Evolutionary conservation across 92 coral and sea anemone genomes (phyloP).

Genomic region (Scolanthus callimorphus): DNA sequence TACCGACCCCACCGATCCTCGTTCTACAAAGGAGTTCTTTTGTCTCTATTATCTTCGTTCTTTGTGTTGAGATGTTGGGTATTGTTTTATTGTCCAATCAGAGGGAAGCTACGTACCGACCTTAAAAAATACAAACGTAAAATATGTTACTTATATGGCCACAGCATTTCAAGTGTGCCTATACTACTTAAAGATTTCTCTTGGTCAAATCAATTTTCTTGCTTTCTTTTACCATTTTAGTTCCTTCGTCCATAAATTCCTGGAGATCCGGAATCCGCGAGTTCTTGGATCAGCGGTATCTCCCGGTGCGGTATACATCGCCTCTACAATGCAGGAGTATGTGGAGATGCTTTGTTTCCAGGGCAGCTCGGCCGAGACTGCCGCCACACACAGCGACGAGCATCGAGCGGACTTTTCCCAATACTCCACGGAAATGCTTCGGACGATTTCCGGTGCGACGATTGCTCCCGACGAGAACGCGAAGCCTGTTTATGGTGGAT

Average conservation of each 20-base stretch:
- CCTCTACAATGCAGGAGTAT: constrained; percentile 82
- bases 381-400: constrained; percentile 69
- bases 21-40: too few species aligned
- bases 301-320: constrained; percentile 90
- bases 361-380: constrained; percentile 67
- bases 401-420: constrained; percentile 56
- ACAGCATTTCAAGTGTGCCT: too few species aligned
- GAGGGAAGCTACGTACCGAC: too few species aligned
- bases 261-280: constrained; percentile 91
- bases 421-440: constrained; percentile 32
- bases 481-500: neutral
- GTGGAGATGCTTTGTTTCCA: constrained; percentile 94
- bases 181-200: too few species aligned
- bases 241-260: constrained; percentile 85
- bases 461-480: constrained; percentile 43
- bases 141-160: too few species aligned
- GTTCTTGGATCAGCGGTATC: constrained; percentile 92
- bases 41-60: too few species aligned
- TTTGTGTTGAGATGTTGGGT: too few species aligned
- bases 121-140: too few species aligned
- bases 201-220: too few species aligned
- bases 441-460: constrained; percentile 35
- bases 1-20: too few species aligned
- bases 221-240: constrained; percentile 37
- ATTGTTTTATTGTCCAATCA: too few species aligned